phyloP scores from a whole-genome alignment of 1,140 invertebrate species.

The Chrysomallon squamiferum region DNA sequence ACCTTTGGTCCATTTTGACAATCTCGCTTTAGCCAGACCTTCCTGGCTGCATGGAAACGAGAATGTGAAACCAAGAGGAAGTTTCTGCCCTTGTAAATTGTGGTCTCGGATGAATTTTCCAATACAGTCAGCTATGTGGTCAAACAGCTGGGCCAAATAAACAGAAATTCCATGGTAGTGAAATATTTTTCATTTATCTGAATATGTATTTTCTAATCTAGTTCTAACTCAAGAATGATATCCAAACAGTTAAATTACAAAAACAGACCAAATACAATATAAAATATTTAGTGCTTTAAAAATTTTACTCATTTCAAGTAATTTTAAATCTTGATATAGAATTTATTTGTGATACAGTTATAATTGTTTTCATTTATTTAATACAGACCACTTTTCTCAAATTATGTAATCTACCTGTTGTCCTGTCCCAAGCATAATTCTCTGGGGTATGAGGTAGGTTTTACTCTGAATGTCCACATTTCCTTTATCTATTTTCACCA shows the following conservation, averaged over 20 bases:
- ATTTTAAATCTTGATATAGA: no score
- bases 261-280: neutral
- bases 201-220: neutral
- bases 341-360: no score
- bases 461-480: conserved; percentile 87
- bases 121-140: conserved; percentile 97
- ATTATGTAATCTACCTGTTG: conserved; percentile 66
- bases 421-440: conserved; percentile 89
- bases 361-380: no score
- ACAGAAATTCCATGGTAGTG: neutral
- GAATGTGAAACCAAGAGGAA: conserved; percentile 98
- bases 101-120: conserved; percentile 83
- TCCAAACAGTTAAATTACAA: neutral
- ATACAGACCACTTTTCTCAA: no score
- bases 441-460: conserved; percentile 93
- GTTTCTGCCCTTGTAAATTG: conserved; percentile 72
- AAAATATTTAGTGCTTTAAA: no score
- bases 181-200: no score
- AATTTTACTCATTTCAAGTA: no score
- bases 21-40: conserved; percentile 86
- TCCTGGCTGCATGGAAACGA: conserved; percentile 94
- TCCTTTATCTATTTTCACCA: conserved; percentile 83
- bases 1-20: conserved; percentile 96
- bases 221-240: neutral
- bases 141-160: conserved; percentile 76